A percentile compares a stretch with the other conserved stretches of the same genome.
These are phyloP conservation scores for Pseudomyrmex gracilis DNA, from an alignment of 1,140 invertebrate species.

Conservation along the genomic window DNA sequence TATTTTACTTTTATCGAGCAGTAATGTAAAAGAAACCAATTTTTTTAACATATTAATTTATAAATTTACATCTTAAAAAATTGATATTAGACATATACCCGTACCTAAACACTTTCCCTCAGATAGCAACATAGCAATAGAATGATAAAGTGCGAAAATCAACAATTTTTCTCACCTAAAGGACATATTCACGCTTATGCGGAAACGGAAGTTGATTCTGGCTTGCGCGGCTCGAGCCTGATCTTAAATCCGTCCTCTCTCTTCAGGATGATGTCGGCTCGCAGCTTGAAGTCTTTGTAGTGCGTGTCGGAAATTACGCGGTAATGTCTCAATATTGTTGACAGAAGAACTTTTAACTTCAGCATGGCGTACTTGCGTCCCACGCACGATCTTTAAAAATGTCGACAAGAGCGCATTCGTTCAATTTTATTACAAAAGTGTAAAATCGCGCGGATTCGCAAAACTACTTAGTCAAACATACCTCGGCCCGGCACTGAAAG, in stretches of 20 bases:
- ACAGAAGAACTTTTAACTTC: slow-evolving; percentile 88
- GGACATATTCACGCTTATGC: neutral
- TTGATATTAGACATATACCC: too few relatives aligned
- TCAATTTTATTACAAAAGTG: too few relatives aligned
- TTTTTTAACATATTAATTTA: too few relatives aligned
- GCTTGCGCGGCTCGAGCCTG: slow-evolving; percentile 79
- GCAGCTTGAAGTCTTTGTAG: slow-evolving; percentile 82
- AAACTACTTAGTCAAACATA: slow-evolving; percentile 79
- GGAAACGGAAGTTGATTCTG: neutral
- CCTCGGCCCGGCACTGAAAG: slow-evolving; percentile 96
- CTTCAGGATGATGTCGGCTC: slow-evolving; percentile 85
- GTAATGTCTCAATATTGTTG: slow-evolving; percentile 88
- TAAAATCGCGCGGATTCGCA: too few relatives aligned
- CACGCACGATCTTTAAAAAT: slow-evolving; percentile 85
- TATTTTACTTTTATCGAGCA: too few relatives aligned
- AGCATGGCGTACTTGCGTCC: slow-evolving; percentile 90
- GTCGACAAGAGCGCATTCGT: neutral
- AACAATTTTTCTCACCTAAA: neutral
- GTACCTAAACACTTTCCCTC: too few relatives aligned
- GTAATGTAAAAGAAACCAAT: too few relatives aligned
- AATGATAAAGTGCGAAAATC: too few relatives aligned
- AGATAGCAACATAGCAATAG: too few relatives aligned
- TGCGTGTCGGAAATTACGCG: slow-evolving; percentile 82
- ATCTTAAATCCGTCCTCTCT: slow-evolving; percentile 84
- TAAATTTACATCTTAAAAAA: too few relatives aligned